phyloP scores from a whole-genome alignment of 2,113 vertebrate species.

The Amphiprion percula region DNA sequence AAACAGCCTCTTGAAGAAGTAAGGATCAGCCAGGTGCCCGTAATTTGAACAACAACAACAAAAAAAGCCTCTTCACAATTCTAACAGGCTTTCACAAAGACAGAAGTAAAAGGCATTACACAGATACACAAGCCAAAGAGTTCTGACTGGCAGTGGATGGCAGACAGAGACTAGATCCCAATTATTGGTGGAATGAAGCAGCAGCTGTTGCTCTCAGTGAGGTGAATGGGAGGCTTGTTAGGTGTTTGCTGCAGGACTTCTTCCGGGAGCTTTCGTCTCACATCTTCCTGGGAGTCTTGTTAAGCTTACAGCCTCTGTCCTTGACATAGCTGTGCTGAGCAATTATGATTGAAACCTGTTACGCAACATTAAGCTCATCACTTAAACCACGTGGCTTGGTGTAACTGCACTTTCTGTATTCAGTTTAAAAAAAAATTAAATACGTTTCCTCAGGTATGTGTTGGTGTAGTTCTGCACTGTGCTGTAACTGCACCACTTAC shows the following conservation, averaged over 20 bases:
- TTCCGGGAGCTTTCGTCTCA: conserved; percentile 20
- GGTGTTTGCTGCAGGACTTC: not conserved
- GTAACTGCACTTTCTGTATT: not conserved
- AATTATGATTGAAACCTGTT: not conserved
- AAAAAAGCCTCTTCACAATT: not conserved
- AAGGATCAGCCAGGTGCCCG: not conserved
- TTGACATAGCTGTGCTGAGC: not conserved
- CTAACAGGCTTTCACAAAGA: conserved; percentile 21
- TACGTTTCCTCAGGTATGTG: not conserved
- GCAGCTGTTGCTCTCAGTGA: not conserved
- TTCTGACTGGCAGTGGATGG: conserved; percentile 28
- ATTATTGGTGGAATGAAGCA: conserved; percentile 36
- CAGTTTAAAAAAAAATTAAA: too few species aligned
- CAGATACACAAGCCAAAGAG: not conserved
- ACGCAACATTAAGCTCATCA: not conserved
- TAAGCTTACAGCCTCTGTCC: conserved; percentile 7
- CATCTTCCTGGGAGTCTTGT: conserved; percentile 12
- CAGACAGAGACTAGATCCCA: conserved; percentile 31
- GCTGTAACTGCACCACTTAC: conserved; percentile 11
- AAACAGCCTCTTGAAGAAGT: not conserved
- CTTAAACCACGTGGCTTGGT: not conserved
- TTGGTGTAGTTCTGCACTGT: not conserved
- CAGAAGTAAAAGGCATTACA: conserved; percentile 1
- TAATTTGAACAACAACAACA: conserved; percentile 12
- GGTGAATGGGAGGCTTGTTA: conserved; percentile 47